Evolutionary conservation across 2,797 vertebrate species (phyloP), one percentile per base, ranked within the genome.

Genomic region (Gymnoscopelus braueri): DNA sequence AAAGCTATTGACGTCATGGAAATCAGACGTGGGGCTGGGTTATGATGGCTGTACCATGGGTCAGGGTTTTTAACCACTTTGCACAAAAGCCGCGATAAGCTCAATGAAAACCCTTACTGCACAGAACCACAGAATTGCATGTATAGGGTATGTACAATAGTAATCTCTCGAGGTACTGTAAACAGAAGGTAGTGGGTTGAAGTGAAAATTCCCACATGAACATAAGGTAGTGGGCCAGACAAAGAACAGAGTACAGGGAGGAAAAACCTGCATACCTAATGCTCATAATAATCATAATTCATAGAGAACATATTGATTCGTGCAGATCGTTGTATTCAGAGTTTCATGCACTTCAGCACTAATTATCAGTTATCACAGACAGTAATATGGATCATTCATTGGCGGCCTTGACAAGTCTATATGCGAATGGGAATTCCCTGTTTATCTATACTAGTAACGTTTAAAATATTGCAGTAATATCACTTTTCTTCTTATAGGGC

Each of bases 1-100:
- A 62, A 1, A 24, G 29, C 19, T 50, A 13, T 4, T 69, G 15
- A 74, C 64, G 53, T 67, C 61, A 67, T 54, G n/a, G 39, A 76
- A 32, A n/a, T 32, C 5, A 47, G 59, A 47, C 5, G 59, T 48
- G 15, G 7, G 59, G 15, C 10, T 1, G 24, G 19, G 54, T 24
- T 26, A 35, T 12, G 14, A n/a, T 54, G 9, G 51, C 39, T 15
- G 44, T 29, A 50, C 10, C 48, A 6, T 51, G 5, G 14, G 10
- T 63, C 52, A 67, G 19, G 26, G 39, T 44, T 23, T 60, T 63
- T 10, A 39, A 3, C 3, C 48, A 50, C 48, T 50, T 50, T 50
- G 29, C 56, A 19, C 8, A 10, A 55, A 55, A 10, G 2, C 19
- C 23, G 23, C 23, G 53, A 55, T 24, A 19, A 55, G 9, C 3